Percentiles rank a stretch among this genome's conserved stretches.
These are phyloP conservation scores for Poeciliopsis retropinna DNA, from an alignment of 2,113 vertebrate genomes.

Conservation along the genomic window DNA sequence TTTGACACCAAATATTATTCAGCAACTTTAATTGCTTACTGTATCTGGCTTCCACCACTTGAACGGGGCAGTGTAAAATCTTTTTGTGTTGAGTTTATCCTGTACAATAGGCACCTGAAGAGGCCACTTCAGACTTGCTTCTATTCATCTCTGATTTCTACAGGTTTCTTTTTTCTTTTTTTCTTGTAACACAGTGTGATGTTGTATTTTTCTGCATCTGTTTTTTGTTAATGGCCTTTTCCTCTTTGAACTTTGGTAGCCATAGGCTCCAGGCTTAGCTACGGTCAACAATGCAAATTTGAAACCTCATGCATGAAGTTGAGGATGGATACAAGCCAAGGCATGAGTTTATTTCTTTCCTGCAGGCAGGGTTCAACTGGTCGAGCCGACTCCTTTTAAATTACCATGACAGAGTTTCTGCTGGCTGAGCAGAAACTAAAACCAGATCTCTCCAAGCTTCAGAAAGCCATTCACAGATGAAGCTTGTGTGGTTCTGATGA, in stretches of 20 bases:
- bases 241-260: background rate
- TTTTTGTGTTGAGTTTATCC: too few species aligned
- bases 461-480: background rate
- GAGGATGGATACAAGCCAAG: background rate
- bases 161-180: background rate
- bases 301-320: constrained; percentile 4
- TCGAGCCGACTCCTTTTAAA: background rate
- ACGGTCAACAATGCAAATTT: background rate
- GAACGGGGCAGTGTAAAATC: too few species aligned
- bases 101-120: too few species aligned
- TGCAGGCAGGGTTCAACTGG: background rate
- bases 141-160: background rate
- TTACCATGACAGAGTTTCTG: background rate
- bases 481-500: background rate
- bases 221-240: background rate
- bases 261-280: background rate
- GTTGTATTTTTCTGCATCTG: background rate
- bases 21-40: too few species aligned
- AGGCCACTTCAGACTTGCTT: background rate
- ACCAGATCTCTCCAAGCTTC: background rate
- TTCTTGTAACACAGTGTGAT: background rate
- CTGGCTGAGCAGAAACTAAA: background rate
- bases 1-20: too few species aligned
- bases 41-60: too few species aligned
- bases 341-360: background rate